Percentiles rank a stretch among this genome's conserved stretches.
phyloP scores from a whole-genome alignment of 2,113 vertebrate genomes.

The Brienomyrus brachyistius region DNA sequence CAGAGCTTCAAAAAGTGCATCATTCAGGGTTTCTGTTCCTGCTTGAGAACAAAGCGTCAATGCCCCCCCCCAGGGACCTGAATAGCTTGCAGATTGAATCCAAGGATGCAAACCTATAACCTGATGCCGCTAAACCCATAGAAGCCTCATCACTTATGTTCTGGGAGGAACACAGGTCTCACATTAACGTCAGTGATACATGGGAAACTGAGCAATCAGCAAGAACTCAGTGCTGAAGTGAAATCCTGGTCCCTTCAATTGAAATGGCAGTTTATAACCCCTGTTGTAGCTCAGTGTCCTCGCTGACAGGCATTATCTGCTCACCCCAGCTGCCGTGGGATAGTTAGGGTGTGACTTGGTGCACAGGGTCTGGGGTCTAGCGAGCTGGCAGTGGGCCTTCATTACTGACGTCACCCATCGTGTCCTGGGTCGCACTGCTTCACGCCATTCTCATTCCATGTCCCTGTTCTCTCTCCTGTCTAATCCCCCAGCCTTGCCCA shows the following conservation, averaged over 20 bases:
- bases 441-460: background rate
- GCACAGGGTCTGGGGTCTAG: too few species aligned
- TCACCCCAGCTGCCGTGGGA: background rate
- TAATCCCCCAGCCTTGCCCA: background rate
- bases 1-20: background rate
- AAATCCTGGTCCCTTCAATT: too few species aligned
- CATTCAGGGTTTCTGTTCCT: background rate
- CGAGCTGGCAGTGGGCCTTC: background rate
- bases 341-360: background rate
- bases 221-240: too few species aligned
- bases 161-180: background rate
- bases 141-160: background rate
- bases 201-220: too few species aligned
- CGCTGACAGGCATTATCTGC: background rate
- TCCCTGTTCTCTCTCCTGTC: background rate
- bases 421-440: background rate
- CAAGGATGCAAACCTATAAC: background rate
- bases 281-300: too few species aligned
- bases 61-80: background rate
- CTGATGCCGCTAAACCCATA: background rate
- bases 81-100: background rate
- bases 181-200: too few species aligned
- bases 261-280: too few species aligned
- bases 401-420: background rate
- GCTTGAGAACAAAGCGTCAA: background rate